A percentile compares a stretch with the other conserved stretches of the same genome.
Evolutionary conservation across 1,140 invertebrate species (phyloP).

Genomic region (Contarinia nasturtii): DNA sequence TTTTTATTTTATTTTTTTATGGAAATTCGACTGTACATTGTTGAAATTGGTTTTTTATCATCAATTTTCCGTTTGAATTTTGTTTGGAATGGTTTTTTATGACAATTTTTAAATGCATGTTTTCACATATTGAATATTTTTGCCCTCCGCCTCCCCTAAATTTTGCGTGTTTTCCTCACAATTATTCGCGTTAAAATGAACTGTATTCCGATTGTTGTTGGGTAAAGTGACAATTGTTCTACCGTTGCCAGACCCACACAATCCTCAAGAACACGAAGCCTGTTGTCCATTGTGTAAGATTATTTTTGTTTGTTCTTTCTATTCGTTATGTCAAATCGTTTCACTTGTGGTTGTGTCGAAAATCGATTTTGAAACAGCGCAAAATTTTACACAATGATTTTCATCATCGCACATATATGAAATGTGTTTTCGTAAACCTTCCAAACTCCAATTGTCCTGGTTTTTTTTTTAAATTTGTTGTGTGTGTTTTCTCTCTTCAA

Average conservation of each 20-base stretch:
- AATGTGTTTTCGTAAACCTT: not conserved
- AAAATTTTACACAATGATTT: not conserved
- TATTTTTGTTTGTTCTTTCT: not conserved
- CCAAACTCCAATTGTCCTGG: too few relatives aligned
- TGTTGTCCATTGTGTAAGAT: slow-evolving; percentile 63
- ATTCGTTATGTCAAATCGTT: too few relatives aligned
- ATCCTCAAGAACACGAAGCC: slow-evolving; percentile 70
- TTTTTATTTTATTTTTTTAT: too few relatives aligned
- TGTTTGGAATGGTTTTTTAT: too few relatives aligned
- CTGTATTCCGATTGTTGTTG: not conserved
- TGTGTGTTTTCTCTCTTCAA: not conserved
- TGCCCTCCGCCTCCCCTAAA: too few relatives aligned
- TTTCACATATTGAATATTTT: too few relatives aligned
- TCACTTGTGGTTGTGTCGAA: too few relatives aligned
- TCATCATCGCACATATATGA: not conserved
- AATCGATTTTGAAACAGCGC: too few relatives aligned
- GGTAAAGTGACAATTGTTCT: slow-evolving; percentile 43
- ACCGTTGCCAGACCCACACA: slow-evolving; percentile 62
- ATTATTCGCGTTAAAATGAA: too few relatives aligned
- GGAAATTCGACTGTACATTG: too few relatives aligned
- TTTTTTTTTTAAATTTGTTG: not conserved
- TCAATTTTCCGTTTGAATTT: too few relatives aligned
- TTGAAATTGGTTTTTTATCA: too few relatives aligned
- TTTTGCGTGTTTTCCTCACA: not conserved
- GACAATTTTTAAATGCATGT: not conserved